A percentile compares a stretch with the other conserved stretches of the same genome.
phyloP scores from a whole-genome alignment of 2,888 invertebrate genomes.

The Rutpela maculata region DNA sequence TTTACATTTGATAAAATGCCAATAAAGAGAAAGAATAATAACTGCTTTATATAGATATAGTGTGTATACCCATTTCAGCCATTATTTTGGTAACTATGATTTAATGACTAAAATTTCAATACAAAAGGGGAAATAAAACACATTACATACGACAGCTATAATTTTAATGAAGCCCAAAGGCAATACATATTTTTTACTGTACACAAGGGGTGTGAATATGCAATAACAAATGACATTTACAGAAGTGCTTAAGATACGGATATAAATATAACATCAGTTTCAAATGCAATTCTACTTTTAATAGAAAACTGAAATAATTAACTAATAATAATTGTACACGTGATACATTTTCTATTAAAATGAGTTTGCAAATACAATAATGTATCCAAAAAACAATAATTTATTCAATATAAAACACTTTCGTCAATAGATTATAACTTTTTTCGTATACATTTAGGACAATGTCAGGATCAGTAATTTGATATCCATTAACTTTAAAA shows the following conservation, averaged over 20 bases:
- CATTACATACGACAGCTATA: slow-evolving; percentile 72
- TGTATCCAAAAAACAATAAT: slow-evolving; percentile 25
- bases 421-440: slow-evolving; percentile 20
- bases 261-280: slow-evolving; percentile 36
- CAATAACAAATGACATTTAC: slow-evolving; percentile 73
- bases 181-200: slow-evolving; percentile 74
- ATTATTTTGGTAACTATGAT: not conserved
- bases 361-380: slow-evolving; percentile 25
- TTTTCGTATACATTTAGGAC: slow-evolving; percentile 71
- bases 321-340: slow-evolving; percentile 32
- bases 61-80: not conserved
- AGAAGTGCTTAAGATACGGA: slow-evolving; percentile 55
- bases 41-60: too few relatives aligned
- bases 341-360: slow-evolving; percentile 35
- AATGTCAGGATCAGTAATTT: slow-evolving; percentile 52
- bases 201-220: slow-evolving; percentile 71
- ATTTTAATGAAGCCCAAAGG: slow-evolving; percentile 73
- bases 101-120: not conserved
- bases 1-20: too few relatives aligned
- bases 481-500: slow-evolving; percentile 52
- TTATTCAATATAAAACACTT: slow-evolving; percentile 21
- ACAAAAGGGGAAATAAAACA: slow-evolving; percentile 44
- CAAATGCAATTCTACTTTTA: slow-evolving; percentile 28
- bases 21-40: too few relatives aligned
- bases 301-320: slow-evolving; percentile 33